Evolutionary conservation across 2,888 invertebrate species (phyloP).

Genomic region (Timema cristinae): DNA sequence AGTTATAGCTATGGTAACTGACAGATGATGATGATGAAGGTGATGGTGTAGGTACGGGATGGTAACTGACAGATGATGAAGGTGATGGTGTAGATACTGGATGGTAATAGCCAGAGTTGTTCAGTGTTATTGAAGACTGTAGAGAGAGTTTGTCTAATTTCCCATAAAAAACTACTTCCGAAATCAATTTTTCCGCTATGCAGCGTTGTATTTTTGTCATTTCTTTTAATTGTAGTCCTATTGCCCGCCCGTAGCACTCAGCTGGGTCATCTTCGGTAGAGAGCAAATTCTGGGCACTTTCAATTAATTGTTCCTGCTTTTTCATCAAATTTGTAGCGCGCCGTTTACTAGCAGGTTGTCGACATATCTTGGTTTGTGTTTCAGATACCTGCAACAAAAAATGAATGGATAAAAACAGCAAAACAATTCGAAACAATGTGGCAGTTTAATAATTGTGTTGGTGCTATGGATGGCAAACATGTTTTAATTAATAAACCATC

Average conservation of each 20-base stretch:
- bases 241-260: neutral
- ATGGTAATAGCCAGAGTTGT: neutral
- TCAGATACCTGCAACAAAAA: constrained; percentile 6
- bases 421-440: constrained; percentile 1
- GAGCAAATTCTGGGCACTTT: neutral
- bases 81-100: too few species aligned
- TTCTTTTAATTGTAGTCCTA: neutral
- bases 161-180: neutral
- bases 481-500: constrained; percentile 1
- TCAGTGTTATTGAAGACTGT: neutral
- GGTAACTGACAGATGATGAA: too few species aligned
- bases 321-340: neutral
- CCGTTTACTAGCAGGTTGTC: neutral
- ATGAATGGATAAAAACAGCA: neutral
- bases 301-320: neutral
- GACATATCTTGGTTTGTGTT: constrained; percentile 5
- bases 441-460: constrained; percentile 1
- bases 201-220: constrained; percentile 2
- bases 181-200: neutral
- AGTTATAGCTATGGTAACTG: too few species aligned
- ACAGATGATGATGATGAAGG: too few species aligned
- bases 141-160: neutral
- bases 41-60: too few species aligned
- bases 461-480: neutral
- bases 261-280: neutral